phyloP scores from a whole-genome alignment of 2,888 invertebrate genomes.

The Tanytarsus gracilentus region DNA sequence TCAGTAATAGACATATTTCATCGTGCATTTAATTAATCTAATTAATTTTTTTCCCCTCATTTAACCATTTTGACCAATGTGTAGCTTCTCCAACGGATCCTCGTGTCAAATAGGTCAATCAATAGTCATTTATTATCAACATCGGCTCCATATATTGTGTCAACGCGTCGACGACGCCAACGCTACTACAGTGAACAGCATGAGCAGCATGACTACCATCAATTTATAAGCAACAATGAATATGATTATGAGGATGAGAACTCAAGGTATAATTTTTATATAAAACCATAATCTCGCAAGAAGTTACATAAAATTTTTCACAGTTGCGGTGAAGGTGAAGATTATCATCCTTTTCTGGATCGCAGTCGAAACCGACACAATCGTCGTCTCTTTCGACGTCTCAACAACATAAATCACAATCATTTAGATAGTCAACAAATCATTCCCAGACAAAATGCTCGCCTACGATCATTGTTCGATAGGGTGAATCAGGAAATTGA shows the following conservation, averaged over 20 bases:
- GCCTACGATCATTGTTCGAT: conserved; percentile 37
- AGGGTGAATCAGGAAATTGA: conserved; percentile 40
- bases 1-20: not conserved
- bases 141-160: conserved; percentile 19
- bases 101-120: conserved; percentile 30
- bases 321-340: conserved; percentile 31
- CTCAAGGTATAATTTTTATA: conserved; percentile 10
- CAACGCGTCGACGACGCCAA: conserved; percentile 15
- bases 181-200: conserved; percentile 20
- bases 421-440: conserved; percentile 29
- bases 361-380: conserved; percentile 26
- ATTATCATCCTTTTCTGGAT: conserved; percentile 30
- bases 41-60: conserved; percentile 3
- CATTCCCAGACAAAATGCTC: conserved; percentile 36
- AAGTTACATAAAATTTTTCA: not conserved
- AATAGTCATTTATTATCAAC: conserved; percentile 27
- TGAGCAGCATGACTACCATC: conserved; percentile 23
- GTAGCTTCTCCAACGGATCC: conserved; percentile 32
- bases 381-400: conserved; percentile 19
- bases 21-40: not conserved
- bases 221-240: conserved; percentile 24
- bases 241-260: conserved; percentile 27
- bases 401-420: conserved; percentile 30
- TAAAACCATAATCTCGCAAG: not conserved
- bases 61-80: conserved; percentile 8